Evolutionary conservation across 2,797 vertebrate species (phyloP).

Genomic region (Coluber constrictor): DNA sequence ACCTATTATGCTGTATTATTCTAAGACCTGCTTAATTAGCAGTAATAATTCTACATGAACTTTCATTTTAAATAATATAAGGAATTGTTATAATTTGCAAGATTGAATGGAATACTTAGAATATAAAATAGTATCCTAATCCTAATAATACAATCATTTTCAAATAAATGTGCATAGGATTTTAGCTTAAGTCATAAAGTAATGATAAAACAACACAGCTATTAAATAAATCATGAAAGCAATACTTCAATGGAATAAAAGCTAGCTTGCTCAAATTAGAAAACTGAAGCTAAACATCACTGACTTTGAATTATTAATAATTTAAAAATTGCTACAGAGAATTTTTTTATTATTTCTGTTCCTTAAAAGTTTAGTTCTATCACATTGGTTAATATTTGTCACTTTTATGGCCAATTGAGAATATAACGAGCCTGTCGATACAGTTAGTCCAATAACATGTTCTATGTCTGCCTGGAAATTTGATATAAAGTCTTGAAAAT

Average conservation of each 20-base stretch:
- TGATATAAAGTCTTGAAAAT: conserved; percentile 45
- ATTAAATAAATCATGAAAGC: not conserved
- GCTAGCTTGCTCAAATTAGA: not conserved
- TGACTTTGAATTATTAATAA: not conserved
- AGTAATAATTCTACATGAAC: not conserved
- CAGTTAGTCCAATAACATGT: conserved; percentile 62
- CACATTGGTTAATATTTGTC: conserved; percentile 28
- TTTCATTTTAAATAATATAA: conserved; percentile 8
- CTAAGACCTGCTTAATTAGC: conserved; percentile 2
- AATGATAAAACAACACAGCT: not conserved
- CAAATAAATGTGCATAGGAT: not conserved
- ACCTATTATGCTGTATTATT: not conserved
- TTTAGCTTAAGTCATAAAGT: not conserved
- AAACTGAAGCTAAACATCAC: not conserved
- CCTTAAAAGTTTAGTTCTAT: conserved; percentile 58
- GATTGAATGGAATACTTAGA: not conserved
- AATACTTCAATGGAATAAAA: not conserved
- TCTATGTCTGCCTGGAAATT: conserved; percentile 35
- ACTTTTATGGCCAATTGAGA: conserved; percentile 43
- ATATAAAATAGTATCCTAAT: not conserved
- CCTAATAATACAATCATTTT: not conserved
- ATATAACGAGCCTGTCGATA: conserved; percentile 47
- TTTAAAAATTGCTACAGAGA: conserved; percentile 43
- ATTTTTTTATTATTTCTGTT: conserved; percentile 45
- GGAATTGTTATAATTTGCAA: conserved; percentile 9